Conservation (phyloP, 2,113 vertebrate species). For the Trematocara zebra region DNA sequence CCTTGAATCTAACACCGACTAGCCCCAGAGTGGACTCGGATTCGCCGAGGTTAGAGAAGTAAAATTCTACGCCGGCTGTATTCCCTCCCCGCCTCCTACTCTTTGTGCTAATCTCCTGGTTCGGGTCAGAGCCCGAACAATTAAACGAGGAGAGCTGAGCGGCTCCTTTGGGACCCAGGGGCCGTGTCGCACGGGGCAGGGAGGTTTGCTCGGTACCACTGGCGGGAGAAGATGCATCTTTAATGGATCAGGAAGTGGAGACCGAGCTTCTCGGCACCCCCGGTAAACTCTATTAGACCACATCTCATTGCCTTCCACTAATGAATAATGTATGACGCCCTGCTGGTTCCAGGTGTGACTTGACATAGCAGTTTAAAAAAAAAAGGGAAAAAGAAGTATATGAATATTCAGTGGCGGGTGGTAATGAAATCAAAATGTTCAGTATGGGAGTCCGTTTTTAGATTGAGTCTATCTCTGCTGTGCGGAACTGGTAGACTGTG, state of each 20-base stretch:
- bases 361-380: slow-evolving; percentile 53
- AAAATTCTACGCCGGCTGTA: slow-evolving; percentile 19
- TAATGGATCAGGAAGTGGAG: slow-evolving; percentile 65
- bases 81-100: slow-evolving; percentile 20
- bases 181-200: slow-evolving; percentile 22
- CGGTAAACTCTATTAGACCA: slow-evolving; percentile 69
- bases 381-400: slow-evolving; percentile 30
- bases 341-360: slow-evolving; percentile 70
- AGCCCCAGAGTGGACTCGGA: slow-evolving; percentile 5
- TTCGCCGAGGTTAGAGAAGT: slow-evolving; percentile 25
- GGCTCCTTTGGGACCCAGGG: slow-evolving; percentile 24
- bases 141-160: slow-evolving; percentile 54
- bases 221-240: slow-evolving; percentile 61
- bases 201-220: slow-evolving; percentile 48
- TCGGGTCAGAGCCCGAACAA: slow-evolving; percentile 55
- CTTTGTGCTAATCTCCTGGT: slow-evolving; percentile 46
- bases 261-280: slow-evolving; percentile 45
- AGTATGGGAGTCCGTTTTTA: slow-evolving; percentile 65
- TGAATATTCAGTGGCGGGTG: slow-evolving; percentile 75
- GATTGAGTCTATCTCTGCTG: slow-evolving; percentile 63
- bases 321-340: slow-evolving; percentile 72
- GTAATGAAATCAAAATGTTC: slow-evolving; percentile 77
- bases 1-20: neutral
- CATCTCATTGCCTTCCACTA: slow-evolving; percentile 68
- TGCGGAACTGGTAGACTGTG: slow-evolving; percentile 66